Percentiles rank a stretch among this genome's conserved stretches.
Evolutionary conservation across 2,888 invertebrate genomes (phyloP).

Genomic region (Gymnoscelis rufifasciata): DNA sequence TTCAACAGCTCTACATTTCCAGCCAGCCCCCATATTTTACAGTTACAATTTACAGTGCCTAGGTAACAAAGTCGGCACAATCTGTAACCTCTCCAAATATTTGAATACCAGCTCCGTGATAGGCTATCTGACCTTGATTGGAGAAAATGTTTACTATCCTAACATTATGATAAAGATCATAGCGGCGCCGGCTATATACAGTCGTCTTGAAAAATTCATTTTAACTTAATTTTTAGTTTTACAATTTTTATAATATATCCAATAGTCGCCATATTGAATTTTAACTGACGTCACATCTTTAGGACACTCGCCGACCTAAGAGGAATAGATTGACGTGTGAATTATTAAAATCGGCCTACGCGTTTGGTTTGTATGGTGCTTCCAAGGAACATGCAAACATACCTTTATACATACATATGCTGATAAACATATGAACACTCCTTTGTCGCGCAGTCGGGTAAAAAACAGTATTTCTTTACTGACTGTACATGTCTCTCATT

Average conservation of each 20-base stretch:
- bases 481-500: background rate
- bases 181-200: slow-evolving; percentile 25
- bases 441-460: no score
- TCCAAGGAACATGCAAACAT: no score
- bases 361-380: no score
- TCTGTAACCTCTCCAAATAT: slow-evolving; percentile 12
- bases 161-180: slow-evolving; percentile 30
- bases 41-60: background rate
- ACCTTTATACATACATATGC: no score
- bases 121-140: slow-evolving; percentile 20
- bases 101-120: slow-evolving; percentile 10
- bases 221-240: no score
- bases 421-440: no score
- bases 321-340: no score
- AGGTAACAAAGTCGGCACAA: background rate
- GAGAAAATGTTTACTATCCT: slow-evolving; percentile 22
- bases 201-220: background rate
- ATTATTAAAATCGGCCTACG: background rate
- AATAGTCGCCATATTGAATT: no score
- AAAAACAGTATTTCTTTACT: background rate
- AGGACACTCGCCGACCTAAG: no score
- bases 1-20: no score
- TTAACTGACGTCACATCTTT: no score
- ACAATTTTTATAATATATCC: no score
- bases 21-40: background rate